Percentiles rank a stretch among this genome's conserved stretches.
These are phyloP conservation scores for Drepana arcuata DNA, from an alignment of 1,140 invertebrate species.

Conservation along the genomic window DNA sequence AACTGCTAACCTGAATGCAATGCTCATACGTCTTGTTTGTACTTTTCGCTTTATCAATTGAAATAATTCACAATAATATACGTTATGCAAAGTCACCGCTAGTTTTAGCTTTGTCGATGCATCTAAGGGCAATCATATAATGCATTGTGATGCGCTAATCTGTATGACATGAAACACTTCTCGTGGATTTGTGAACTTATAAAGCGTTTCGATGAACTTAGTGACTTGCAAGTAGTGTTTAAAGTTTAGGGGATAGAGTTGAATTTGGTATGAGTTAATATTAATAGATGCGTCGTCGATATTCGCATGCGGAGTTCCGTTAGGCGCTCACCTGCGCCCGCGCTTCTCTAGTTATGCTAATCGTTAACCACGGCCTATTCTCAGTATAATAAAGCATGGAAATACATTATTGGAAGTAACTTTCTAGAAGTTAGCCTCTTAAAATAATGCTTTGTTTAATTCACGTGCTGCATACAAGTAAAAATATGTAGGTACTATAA, in stretches of 20 bases:
- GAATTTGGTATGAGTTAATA: slow-evolving; percentile 28
- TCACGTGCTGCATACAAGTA: no score
- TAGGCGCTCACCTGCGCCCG: slow-evolving; percentile 63
- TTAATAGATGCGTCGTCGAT: slow-evolving; percentile 47
- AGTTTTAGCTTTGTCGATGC: slow-evolving; percentile 32
- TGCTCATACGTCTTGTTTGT: slow-evolving; percentile 26
- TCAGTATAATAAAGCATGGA: slow-evolving; percentile 19
- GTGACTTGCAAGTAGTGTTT: no score
- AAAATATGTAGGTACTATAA: no score
- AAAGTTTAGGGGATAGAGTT: slow-evolving; percentile 34
- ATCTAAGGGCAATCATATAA: slow-evolving; percentile 43
- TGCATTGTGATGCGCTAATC: slow-evolving; percentile 46
- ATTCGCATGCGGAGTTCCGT: slow-evolving; percentile 40
- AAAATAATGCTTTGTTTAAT: no score
- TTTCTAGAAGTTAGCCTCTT: no score
- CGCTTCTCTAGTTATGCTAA: slow-evolving; percentile 67
- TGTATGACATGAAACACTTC: slow-evolving; percentile 43
- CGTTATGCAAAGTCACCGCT: slow-evolving; percentile 13
- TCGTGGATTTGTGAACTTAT: slow-evolving; percentile 35
- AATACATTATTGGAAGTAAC: slow-evolving; percentile 22
- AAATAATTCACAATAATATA: slow-evolving; percentile 33
- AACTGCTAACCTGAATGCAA: not conserved
- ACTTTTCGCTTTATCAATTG: slow-evolving; percentile 32
- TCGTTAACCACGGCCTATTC: slow-evolving; percentile 41
- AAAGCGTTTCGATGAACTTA: no score